These are phyloP conservation scores for Odontamblyopus lacepedii DNA, from an alignment of 2,797 vertebrate species.

Conservation along the genomic window DNA sequence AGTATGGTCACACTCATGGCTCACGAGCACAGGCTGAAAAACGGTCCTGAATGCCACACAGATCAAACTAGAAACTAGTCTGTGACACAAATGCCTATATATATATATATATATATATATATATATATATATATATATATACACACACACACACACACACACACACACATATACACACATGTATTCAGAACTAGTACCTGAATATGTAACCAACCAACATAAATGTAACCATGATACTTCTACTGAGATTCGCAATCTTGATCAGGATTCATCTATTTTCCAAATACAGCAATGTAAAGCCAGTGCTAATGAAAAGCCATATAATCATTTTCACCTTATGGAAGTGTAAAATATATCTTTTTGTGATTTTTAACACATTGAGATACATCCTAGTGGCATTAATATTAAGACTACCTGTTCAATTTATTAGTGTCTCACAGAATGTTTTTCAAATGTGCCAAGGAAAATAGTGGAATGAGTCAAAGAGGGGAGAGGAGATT, in stretches of 20 bases:
- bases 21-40: constrained; percentile 62
- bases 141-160: too few species aligned
- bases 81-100: constrained; percentile 48
- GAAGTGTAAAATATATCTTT: constrained; percentile 18
- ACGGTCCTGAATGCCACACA: constrained; percentile 66
- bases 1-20: constrained; percentile 57
- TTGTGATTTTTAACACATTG: constrained; percentile 37
- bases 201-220: too few species aligned
- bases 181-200: too few species aligned
- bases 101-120: not conserved
- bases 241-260: too few species aligned
- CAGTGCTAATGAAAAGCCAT: constrained; percentile 7
- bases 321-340: constrained; percentile 1
- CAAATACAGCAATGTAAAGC: too few species aligned
- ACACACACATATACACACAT: too few species aligned
- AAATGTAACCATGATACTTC: too few species aligned
- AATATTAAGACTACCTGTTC: constrained; percentile 25
- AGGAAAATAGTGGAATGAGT: constrained; percentile 71
- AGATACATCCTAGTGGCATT: constrained; percentile 12
- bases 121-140: too few species aligned
- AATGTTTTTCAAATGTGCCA: constrained; percentile 48
- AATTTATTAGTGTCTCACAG: constrained; percentile 24
- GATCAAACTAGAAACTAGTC: constrained; percentile 51
- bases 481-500: constrained; percentile 63
- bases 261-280: too few species aligned